phyloP scores from a whole-genome alignment of 2,113 vertebrate species.

The Osmerus mordax region DNA sequence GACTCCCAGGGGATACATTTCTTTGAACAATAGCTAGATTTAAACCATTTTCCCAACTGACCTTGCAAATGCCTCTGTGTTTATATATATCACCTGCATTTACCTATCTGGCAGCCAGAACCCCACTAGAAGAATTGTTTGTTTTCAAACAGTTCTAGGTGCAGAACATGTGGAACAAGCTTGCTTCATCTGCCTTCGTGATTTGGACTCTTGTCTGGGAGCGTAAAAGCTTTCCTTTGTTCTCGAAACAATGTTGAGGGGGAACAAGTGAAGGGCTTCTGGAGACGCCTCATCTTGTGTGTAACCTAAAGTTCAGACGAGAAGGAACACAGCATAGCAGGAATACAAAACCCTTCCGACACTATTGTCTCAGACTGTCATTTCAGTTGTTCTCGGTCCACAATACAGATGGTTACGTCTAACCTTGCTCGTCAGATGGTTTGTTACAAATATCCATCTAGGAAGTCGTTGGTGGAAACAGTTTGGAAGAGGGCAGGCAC shows the following conservation, averaged over 20 bases:
- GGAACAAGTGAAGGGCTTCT: not conserved
- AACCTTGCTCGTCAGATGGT: too few species aligned
- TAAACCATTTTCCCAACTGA: too few species aligned
- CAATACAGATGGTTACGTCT: too few species aligned
- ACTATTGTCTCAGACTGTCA: too few species aligned
- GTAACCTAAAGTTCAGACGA: not conserved
- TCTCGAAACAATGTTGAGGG: not conserved
- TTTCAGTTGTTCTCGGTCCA: too few species aligned
- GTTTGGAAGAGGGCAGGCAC: too few species aligned
- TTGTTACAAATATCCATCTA: too few species aligned
- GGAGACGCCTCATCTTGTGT: not conserved
- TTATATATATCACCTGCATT: too few species aligned
- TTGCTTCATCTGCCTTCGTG: not conserved
- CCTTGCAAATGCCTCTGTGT: too few species aligned
- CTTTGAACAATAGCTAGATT: too few species aligned
- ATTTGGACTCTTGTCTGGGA: not conserved
- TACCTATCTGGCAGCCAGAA: not conserved
- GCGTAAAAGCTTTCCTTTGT: not conserved
- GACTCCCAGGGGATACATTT: too few species aligned
- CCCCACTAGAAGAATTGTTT: not conserved
- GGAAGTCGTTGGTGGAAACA: too few species aligned
- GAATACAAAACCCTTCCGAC: not conserved
- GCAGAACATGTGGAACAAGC: not conserved
- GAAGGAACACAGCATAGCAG: not conserved
- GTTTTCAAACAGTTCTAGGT: slow-evolving; percentile 1